Conservation (phyloP, 2,113 vertebrate species). For the Lepus timidus region DNA sequence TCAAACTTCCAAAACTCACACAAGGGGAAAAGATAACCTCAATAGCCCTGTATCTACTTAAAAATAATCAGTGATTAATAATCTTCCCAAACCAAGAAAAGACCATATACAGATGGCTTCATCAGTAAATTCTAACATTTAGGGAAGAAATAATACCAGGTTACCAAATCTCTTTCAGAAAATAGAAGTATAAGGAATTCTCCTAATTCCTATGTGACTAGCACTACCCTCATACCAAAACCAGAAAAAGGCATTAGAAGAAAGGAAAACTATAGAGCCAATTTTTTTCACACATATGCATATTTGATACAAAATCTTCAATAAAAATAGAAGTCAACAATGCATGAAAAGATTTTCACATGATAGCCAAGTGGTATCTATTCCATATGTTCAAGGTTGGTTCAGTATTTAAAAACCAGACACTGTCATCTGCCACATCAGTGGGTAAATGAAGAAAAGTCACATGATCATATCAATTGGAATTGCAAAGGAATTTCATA, state of each 20-base stretch:
- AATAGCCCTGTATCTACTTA: neutral
- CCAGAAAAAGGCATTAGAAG: neutral
- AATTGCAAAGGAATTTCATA: neutral
- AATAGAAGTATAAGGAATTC: neutral
- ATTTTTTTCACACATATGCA: neutral
- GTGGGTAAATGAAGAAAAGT: neutral
- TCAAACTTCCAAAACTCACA: neutral
- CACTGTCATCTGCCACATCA: neutral
- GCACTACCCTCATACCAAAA: neutral
- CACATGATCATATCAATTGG: neutral
- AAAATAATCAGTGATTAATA: conserved; percentile 2
- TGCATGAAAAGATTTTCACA: conserved; percentile 5
- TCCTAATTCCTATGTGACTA: neutral
- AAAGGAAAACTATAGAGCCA: neutral
- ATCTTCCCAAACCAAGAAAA: conserved; percentile 39
- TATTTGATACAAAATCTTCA: neutral
- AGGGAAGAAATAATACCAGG: neutral
- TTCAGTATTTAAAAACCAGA: neutral
- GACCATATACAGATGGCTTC: neutral
- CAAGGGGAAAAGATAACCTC: neutral
- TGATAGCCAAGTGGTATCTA: neutral
- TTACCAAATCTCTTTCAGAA: conserved; percentile 35
- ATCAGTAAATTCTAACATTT: neutral
- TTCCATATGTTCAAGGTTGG: neutral
- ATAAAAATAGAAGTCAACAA: neutral